Conservation (phyloP, 2,113 vertebrate genomes). For the Cheirogaleus medius region DNA sequence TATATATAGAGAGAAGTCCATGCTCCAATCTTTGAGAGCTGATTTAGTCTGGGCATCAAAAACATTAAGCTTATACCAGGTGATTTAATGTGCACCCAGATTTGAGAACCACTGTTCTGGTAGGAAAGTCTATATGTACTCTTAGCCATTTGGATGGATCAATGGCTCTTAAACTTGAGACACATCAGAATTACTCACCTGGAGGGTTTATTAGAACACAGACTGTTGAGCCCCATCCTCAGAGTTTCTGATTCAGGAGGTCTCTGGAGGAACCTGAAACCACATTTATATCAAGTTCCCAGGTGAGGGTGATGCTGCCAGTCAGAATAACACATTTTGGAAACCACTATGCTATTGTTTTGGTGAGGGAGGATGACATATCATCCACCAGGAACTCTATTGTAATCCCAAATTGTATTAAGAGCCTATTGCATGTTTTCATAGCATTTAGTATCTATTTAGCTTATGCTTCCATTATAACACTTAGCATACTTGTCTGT, state of each 20-base stretch:
- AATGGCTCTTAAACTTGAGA: neutral
- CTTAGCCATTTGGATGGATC: neutral
- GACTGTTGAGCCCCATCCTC: neutral
- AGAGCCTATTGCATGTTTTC: neutral
- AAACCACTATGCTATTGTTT: neutral
- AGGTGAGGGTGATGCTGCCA: neutral
- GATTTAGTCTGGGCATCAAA: neutral
- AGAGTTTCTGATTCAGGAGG: neutral
- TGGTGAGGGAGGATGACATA: neutral
- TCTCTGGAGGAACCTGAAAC: neutral
- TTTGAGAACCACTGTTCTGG: neutral
- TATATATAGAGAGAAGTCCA: neutral
- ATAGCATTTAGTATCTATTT: neutral
- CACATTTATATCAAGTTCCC: neutral
- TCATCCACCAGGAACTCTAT: neutral
- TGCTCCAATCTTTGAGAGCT: neutral
- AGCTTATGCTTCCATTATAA: neutral
- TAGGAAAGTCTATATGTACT: neutral
- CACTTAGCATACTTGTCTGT: neutral
- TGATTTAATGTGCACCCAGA: neutral
- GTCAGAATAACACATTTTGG: neutral
- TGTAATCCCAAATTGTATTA: neutral
- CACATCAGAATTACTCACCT: neutral
- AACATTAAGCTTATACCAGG: neutral
- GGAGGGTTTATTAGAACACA: neutral